Percentiles rank a stretch among this genome's conserved stretches.
Evolutionary conservation across 2,888 invertebrate species (phyloP).

Genomic region (Melanophora roralis): DNA sequence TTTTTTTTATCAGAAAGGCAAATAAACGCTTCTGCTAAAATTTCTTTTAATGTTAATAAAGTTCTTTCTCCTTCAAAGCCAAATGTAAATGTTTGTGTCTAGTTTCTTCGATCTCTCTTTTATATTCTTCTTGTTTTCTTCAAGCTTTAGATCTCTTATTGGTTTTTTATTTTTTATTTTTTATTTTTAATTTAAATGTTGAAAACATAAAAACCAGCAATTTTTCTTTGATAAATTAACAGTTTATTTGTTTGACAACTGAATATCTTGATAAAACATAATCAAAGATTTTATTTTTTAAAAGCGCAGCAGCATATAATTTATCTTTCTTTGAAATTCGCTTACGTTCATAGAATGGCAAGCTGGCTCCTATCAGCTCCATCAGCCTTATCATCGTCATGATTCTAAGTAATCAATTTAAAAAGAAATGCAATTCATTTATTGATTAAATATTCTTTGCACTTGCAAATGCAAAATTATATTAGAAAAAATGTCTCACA

Average conservation of each 20-base stretch:
- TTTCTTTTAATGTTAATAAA: too few relatives aligned
- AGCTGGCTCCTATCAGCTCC: background rate
- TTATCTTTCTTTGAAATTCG: background rate
- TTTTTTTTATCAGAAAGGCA: too few relatives aligned
- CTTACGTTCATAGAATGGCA: background rate
- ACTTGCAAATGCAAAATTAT: slow-evolving; percentile 8
- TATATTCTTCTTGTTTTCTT: too few relatives aligned
- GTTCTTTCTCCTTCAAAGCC: too few relatives aligned
- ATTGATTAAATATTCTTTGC: background rate
- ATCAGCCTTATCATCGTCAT: background rate
- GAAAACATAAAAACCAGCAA: too few relatives aligned
- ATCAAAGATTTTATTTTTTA: background rate
- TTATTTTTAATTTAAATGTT: too few relatives aligned
- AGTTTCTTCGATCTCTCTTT: too few relatives aligned
- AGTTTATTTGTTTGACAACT: background rate
- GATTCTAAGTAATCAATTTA: too few relatives aligned
- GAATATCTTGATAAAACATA: background rate
- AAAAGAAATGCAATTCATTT: background rate
- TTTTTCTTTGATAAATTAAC: background rate
- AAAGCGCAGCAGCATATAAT: background rate
- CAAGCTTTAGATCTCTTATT: too few relatives aligned
- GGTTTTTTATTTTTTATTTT: too few relatives aligned
- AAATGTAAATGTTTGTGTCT: too few relatives aligned
- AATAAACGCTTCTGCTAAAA: too few relatives aligned
- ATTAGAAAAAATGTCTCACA: slow-evolving; percentile 4